Percentiles rank a stretch among this genome's conserved stretches.
Conservation (phyloP, 1,140 invertebrate species). For the Delia radicum region DNA sequence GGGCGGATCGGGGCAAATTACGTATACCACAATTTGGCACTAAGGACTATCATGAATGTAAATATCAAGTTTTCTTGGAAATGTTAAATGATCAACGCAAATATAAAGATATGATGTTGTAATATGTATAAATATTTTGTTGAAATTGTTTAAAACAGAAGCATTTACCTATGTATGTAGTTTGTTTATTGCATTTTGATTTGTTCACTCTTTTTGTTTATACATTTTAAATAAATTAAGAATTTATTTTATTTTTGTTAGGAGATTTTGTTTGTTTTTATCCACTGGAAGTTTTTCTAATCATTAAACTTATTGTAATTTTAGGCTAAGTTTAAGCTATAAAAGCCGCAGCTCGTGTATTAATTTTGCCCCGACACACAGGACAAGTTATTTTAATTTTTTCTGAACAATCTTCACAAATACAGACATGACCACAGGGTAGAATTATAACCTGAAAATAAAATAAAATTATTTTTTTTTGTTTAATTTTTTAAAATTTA, state of each 20-base stretch:
- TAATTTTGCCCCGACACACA: slow-evolving; percentile 68
- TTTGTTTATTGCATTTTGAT: slow-evolving; percentile 6
- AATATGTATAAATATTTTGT: neutral
- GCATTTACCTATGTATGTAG: neutral
- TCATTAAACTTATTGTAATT: neutral
- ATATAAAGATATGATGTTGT: slow-evolving; percentile 71
- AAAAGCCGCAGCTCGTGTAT: slow-evolving; percentile 69
- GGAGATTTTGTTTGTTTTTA: neutral
- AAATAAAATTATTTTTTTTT: no score
- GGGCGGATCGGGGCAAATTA: slow-evolving; percentile 70
- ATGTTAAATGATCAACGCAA: slow-evolving; percentile 78
- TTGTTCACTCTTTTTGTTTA: neutral
- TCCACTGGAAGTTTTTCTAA: no score
- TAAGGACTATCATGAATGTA: slow-evolving; percentile 72
- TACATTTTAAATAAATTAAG: slow-evolving; percentile 11
- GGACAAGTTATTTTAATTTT: slow-evolving; percentile 70
- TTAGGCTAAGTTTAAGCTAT: slow-evolving; percentile 65
- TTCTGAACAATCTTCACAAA: slow-evolving; percentile 79
- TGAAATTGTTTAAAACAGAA: neutral
- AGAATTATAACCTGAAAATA: slow-evolving; percentile 70
- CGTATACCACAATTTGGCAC: slow-evolving; percentile 64
- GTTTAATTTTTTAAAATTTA: neutral
- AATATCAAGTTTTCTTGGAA: slow-evolving; percentile 79
- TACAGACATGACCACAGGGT: slow-evolving; percentile 79
- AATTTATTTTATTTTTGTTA: neutral